Conservation (phyloP, 2,797 vertebrate species). For the Glossophaga mutica region DNA sequence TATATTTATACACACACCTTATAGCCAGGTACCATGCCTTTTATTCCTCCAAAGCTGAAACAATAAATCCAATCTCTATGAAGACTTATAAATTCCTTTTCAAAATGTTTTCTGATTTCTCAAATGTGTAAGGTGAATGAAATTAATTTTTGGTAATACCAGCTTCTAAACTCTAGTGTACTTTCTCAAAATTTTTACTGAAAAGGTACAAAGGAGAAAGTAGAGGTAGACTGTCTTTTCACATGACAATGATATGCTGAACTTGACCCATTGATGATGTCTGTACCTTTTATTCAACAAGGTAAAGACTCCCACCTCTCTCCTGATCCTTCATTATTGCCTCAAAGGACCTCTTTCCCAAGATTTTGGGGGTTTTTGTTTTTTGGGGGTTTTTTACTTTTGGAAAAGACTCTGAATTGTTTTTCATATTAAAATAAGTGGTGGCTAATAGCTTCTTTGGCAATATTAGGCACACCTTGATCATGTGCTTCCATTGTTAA, state of each 20-base stretch:
- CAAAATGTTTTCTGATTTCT: background rate
- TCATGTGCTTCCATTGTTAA: background rate
- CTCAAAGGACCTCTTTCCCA: background rate
- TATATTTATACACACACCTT: background rate
- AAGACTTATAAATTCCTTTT: background rate
- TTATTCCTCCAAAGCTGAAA: background rate
- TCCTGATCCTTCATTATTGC: background rate
- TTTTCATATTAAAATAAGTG: background rate
- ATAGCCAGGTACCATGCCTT: background rate
- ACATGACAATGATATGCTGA: background rate
- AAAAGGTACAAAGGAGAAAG: background rate
- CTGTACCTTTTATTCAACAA: constrained; percentile 20
- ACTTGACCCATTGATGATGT: background rate
- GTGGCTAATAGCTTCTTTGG: background rate
- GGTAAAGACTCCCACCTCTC: background rate
- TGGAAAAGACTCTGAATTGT: background rate
- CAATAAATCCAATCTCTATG: background rate
- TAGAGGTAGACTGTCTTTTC: background rate
- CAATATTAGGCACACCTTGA: background rate
- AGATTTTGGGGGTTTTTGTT: background rate
- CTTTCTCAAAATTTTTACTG: constrained; percentile 40
- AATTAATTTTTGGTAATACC: background rate
- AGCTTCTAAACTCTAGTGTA: background rate
- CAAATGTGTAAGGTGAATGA: background rate
- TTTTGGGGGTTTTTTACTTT: background rate